Evolutionary conservation across 2,888 invertebrate genomes (phyloP), one percentile per base, ranked within the genome.

Genomic region (Amiota minor): DNA sequence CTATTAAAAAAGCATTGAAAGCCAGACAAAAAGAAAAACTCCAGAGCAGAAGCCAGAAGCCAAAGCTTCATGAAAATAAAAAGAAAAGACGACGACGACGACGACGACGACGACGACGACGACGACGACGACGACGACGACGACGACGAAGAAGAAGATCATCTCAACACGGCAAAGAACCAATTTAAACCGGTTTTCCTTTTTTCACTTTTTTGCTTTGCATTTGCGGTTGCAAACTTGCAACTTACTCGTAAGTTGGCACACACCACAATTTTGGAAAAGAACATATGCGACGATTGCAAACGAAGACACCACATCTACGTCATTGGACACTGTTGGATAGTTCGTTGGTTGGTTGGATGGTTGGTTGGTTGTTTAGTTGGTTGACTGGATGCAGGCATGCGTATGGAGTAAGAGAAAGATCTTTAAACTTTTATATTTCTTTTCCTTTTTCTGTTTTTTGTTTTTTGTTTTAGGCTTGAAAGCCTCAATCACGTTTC

Each of bases 1-100:
- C 18, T 20, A 59, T 11, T 16, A 59, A 18, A 35, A 35, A 18
- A 11, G 56, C 20, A 18, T 16, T 9, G 35, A 80, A 76, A 79
- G 83, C 78, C 82, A 76, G 56, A 14, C n/a, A 10, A 47, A 2
- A 18, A 65, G 45, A 65, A 14, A 12, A 65, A 65, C 8, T 35
- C 53, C 53, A 65, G 6, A n/a, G 6, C 47, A 47, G 47, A 47
- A 46, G 18, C n/a, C 18, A 65, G 65, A 65, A 65, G 65, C 46
- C 47, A 47, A 65, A 65, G 65, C 62, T 35, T 23, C 53, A 35
- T 35, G 35, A 35, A 35, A 53, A 16, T 53, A 53, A 53, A 53
- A 53, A 16, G 53, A 53, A 53, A 53, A 53, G 53, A 16, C 18
- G 20, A 20, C 12, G n/a, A 4, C 12, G 53, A 3, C 9, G 12